Percentiles rank a stretch among this genome's conserved stretches.
phyloP scores from a whole-genome alignment of 2,888 invertebrate genomes.

The Trachelus stipa region DNA sequence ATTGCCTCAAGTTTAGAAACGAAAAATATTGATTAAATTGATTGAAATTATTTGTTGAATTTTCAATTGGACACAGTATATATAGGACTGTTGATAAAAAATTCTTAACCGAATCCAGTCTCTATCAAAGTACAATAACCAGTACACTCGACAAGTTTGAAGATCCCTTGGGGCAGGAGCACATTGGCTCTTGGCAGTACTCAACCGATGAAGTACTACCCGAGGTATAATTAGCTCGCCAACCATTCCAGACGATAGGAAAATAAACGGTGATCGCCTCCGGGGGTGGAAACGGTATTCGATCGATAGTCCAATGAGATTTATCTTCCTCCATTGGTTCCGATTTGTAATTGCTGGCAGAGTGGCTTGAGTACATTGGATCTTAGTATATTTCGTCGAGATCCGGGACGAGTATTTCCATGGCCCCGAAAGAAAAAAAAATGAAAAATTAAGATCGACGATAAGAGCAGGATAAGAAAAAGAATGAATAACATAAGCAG shows the following conservation, averaged over 20 bases:
- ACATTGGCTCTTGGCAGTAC: background rate
- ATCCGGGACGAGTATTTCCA: background rate
- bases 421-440: background rate
- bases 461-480: background rate
- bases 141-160: background rate
- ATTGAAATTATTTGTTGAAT: background rate
- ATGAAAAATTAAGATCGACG: background rate
- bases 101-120: background rate
- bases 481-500: background rate
- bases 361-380: background rate
- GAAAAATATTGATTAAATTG: background rate
- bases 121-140: background rate
- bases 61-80: background rate
- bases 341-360: constrained; percentile 2
- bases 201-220: background rate
- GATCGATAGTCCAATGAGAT: constrained; percentile 44
- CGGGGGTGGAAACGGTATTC: constrained; percentile 24
- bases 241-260: background rate
- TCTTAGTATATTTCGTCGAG: background rate
- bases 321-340: constrained; percentile 12
- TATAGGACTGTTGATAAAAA: background rate
- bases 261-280: background rate
- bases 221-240: background rate
- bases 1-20: background rate
- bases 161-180: background rate